Conservation (phyloP, 2,888 invertebrate genomes). For the Tuta absoluta region DNA sequence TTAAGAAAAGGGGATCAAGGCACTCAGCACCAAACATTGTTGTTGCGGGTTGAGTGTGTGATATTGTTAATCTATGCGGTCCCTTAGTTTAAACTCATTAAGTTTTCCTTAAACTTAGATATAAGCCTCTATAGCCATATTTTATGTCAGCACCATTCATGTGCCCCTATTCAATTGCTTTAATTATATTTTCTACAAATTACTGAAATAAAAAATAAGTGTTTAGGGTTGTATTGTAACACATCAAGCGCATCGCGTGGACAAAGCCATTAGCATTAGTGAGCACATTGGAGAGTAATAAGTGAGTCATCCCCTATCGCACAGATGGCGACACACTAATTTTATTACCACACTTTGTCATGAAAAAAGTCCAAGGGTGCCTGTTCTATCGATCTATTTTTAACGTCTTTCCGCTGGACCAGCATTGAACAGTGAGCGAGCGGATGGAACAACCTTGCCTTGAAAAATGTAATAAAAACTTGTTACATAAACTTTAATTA, state of each 20-base stretch:
- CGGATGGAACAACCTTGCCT: constrained; percentile 13
- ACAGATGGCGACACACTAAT: constrained; percentile 56
- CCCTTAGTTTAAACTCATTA: constrained; percentile 18
- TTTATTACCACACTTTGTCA: constrained; percentile 40
- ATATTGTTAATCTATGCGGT: constrained; percentile 32
- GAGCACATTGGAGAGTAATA: constrained; percentile 23
- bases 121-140: constrained; percentile 5
- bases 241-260: constrained; percentile 41
- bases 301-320: constrained; percentile 55
- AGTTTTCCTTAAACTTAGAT: background rate
- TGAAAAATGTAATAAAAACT: constrained; percentile 5
- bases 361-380: constrained; percentile 35
- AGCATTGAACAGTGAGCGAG: constrained; percentile 1
- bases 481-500: constrained; percentile 14
- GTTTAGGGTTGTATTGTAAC: constrained; percentile 14
- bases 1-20: constrained; percentile 29
- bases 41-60: constrained; percentile 36
- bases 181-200: constrained; percentile 2
- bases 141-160: background rate
- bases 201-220: constrained; percentile 8
- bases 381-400: constrained; percentile 10
- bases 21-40: constrained; percentile 33
- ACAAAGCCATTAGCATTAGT: constrained; percentile 45
- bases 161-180: background rate
- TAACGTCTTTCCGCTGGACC: constrained; percentile 12